Conservation (phyloP, 2,888 invertebrate genomes). For the Hofmannophila pseudospretella region DNA sequence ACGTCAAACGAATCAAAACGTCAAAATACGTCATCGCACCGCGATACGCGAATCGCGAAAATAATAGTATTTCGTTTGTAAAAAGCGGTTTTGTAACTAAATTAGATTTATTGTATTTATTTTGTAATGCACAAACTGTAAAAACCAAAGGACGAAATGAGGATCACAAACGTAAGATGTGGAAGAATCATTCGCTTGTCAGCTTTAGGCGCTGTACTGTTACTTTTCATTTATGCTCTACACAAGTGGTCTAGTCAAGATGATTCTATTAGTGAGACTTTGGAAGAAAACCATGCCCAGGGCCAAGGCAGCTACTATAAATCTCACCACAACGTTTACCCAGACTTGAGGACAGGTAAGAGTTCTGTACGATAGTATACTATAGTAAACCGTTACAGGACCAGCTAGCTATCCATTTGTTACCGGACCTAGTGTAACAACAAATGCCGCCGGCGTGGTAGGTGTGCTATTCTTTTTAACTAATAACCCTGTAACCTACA, state of each 20-base stretch:
- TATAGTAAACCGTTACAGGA: not conserved
- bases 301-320: constrained; percentile 26
- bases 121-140: constrained; percentile 8
- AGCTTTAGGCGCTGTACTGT: constrained; percentile 68
- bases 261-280: constrained; percentile 24
- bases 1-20: too few relatives aligned
- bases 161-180: constrained; percentile 79
- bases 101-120: not conserved
- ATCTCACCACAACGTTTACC: constrained; percentile 58
- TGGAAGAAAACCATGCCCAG: not conserved
- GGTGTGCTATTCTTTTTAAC: too few relatives aligned
- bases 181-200: constrained; percentile 77
- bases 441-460: too few relatives aligned
- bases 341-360: constrained; percentile 57
- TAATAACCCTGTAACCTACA: too few relatives aligned
- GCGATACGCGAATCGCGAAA: not conserved
- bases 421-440: too few relatives aligned
- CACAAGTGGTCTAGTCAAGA: constrained; percentile 77
- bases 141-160: constrained; percentile 51
- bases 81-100: not conserved
- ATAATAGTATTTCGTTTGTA: not conserved
- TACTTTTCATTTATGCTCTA: constrained; percentile 80
- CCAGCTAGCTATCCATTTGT: too few relatives aligned
- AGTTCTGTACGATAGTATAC: constrained; percentile 3
- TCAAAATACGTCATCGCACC: not conserved